Evolutionary conservation across 2,888 invertebrate species (phyloP), one percentile per base, ranked within the genome.

Genomic region (Gortyna flavago): DNA sequence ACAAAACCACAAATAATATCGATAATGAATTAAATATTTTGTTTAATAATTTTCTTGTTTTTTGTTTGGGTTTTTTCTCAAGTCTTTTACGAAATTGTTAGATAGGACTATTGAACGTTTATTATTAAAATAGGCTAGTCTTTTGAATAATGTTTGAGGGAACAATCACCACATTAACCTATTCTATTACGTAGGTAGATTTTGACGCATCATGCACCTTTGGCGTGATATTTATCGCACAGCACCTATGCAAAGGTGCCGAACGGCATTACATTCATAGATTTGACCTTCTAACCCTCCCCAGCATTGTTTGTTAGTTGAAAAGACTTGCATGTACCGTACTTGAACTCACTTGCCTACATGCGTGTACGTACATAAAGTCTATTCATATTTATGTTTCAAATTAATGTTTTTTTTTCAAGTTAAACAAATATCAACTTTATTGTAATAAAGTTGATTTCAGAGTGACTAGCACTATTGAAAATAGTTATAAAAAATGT

Each of bases 181-280:
- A 44, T 3, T 11, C 13, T 38, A 38, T 9, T 8, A 44, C 44
- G 16, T 59, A 59, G 16, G 29, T 29, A 29, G 29, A 59, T 18
- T n/a, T 29, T 59, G 18, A 61, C n/a, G 29, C 35, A 32, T 38
- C 57, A 59, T 11, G 79, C 44, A 9, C 4, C 6, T 38, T 11
- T 2, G 32, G 8, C 48, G 32, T 79, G 59, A 79, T 61, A 13
- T 16, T 41, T 32, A 77, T 32, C 57, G n/a, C 59, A 11, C 29
- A 41, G 0, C 48, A 25, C 41, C 3, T 35, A 77, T 41, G 80
- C 59, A 62, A 62, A 71, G 51, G 29, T 25, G 7, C n/a, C 25
- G 2, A 77, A 80, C 32, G 41, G 13, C 32, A 59, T 59, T 68
- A 35, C n/a, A 80, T 81, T 75, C 81, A 81, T 81, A 41, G 57